Percentiles rank a stretch among this genome's conserved stretches.
Conservation (phyloP, 2,113 vertebrate species). For the Tychaedon coryphoeus region DNA sequence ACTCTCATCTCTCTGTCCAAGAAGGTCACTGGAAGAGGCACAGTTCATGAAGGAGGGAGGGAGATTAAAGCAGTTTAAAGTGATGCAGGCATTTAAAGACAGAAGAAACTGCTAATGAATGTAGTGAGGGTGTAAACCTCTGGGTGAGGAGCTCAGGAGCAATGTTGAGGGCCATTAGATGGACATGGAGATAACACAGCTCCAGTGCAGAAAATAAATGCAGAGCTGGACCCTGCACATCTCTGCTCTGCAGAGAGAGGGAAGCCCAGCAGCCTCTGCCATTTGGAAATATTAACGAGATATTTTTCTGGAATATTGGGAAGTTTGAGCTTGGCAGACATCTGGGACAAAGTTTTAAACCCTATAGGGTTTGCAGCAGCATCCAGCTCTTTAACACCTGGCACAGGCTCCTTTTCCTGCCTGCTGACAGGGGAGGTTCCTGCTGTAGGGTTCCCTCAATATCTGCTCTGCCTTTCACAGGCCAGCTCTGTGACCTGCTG, state of each 20-base stretch:
- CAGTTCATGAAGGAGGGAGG: neutral
- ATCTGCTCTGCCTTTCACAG: neutral
- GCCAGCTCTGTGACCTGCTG: accelerated
- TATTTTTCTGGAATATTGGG: neutral
- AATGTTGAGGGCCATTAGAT: neutral
- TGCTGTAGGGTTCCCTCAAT: neutral
- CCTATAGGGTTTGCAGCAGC: neutral
- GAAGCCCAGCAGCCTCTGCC: neutral
- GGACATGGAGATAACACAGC: neutral
- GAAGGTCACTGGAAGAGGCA: neutral
- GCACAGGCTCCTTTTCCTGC: neutral
- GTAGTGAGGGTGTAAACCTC: neutral
- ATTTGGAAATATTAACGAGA: accelerated
- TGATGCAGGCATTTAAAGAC: neutral
- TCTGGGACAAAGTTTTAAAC: neutral
- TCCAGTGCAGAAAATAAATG: neutral
- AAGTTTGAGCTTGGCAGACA: neutral
- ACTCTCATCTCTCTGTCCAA: neutral
- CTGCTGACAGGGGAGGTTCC: neutral
- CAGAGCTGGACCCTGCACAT: neutral
- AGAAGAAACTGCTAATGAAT: neutral
- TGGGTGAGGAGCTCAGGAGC: neutral
- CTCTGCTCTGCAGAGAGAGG: neutral
- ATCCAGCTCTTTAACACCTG: neutral
- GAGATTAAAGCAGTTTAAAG: neutral